Base-by-base conservation (phyloP, 1,140 invertebrate species). In the Hormaphis cornu region DNA sequence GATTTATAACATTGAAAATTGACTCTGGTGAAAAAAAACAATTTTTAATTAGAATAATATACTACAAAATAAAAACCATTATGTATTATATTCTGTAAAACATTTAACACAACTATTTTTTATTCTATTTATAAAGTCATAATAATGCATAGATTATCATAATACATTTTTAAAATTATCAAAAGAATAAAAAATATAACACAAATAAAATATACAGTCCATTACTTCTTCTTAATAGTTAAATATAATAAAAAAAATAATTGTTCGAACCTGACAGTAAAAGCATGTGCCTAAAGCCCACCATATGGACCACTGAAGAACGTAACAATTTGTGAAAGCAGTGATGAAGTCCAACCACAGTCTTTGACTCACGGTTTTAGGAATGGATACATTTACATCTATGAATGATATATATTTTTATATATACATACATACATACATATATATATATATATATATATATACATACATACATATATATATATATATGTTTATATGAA, bases 221-320 rank as follows among this genome's bases (percentile, higher is more conserved):
- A n/a, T 50, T 22, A 48, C 20, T 14, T 35, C 10, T 46, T 48
- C 37, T 40, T 37, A 58, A 58, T 40, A 24, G 22, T 69, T 53
- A 20, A 69, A 69, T 14, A 28, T 52, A 18, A 69, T 46, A 40
- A 69, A 52, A 58, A 56, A 20, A 24, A 48, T 54, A 46, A 35
- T 14, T 37, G 40, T 87, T 69, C 85, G 83, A 10, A 90, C 83
- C 73, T 92, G 89, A 18, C 89, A 83, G 79, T 88, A 91, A 12
- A 91, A 88, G 72, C 89, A 90, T 14, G 89, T 84, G 0, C 87
- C 84, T 22, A 85, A 79, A 0, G 90, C 85, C 84, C 90, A 95
- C 86, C 93, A 91, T 14, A 91, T 75, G 1, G 89, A 92, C 93
- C 93, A 95, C 75, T 89, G 90, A 0, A 92, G 30, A 6, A 93